These are phyloP conservation scores for Drosophila longiperda DNA, from an alignment of 2,888 invertebrate species.

Conservation along the genomic window DNA sequence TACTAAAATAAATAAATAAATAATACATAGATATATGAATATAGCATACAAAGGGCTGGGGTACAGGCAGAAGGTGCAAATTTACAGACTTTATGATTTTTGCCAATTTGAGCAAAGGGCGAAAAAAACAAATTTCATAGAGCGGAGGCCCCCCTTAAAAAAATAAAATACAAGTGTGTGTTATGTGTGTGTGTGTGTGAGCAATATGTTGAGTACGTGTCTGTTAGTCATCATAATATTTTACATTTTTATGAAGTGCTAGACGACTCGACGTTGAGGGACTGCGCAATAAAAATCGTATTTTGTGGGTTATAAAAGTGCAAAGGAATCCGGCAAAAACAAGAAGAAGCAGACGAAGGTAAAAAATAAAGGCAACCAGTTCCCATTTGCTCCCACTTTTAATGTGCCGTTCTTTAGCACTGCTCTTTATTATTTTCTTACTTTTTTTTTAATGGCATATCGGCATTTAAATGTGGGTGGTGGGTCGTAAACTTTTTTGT, in stretches of 20 bases:
- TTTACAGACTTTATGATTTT: conserved; percentile 51
- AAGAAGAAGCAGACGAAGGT: neutral
- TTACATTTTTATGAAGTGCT: conserved; percentile 80
- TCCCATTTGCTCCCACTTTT: conserved; percentile 50
- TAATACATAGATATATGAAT: conserved; percentile 10
- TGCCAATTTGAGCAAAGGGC: conserved; percentile 33
- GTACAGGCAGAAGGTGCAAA: conserved; percentile 40
- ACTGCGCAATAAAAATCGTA: conserved; percentile 74
- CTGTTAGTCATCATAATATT: conserved; percentile 75
- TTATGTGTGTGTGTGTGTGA: conserved; percentile 4
- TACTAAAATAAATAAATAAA: conserved; percentile 7
- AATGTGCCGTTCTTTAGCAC: conserved; percentile 40
- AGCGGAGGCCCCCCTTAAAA: neutral
- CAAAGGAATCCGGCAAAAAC: conserved; percentile 45
- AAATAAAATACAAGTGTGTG: neutral
- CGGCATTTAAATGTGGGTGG: conserved; percentile 69
- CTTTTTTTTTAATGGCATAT: conserved; percentile 75
- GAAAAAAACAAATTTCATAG: conserved; percentile 39
- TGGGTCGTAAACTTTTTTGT: conserved; percentile 65
- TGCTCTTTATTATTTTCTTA: conserved; percentile 41
- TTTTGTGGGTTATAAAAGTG: conserved; percentile 75
- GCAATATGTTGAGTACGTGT: conserved; percentile 65
- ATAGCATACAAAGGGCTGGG: conserved; percentile 25
- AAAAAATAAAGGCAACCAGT: conserved; percentile 19
- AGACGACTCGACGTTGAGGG: conserved; percentile 58